Conservation (phyloP, 2,797 vertebrate species). For the Smutsia temminckii region DNA sequence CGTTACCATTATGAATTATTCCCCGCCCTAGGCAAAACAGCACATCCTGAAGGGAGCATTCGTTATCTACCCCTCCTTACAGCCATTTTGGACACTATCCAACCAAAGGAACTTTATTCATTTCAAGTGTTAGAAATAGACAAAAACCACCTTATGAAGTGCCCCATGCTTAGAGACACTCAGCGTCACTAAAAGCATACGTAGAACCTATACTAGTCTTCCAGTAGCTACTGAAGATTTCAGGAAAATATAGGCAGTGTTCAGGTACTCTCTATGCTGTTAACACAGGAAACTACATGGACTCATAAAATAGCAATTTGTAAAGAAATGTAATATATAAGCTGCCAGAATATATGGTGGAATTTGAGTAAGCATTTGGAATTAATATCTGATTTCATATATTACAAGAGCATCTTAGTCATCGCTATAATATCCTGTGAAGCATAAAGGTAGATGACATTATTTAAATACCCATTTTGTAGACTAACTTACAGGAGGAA, state of each 20-base stretch:
- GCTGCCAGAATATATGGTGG: not conserved
- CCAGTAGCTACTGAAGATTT: not conserved
- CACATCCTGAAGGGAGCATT: not conserved
- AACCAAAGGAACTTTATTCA: not conserved
- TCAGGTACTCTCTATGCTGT: not conserved
- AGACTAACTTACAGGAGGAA: not conserved
- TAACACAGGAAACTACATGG: not conserved
- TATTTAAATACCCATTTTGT: slow-evolving; percentile 10
- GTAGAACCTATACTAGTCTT: not conserved
- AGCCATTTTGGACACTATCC: slow-evolving; percentile 1
- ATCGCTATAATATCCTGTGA: not conserved
- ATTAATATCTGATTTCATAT: not conserved
- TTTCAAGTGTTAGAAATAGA: not conserved
- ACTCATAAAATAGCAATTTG: not conserved
- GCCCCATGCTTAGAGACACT: not conserved
- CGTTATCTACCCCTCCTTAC: not conserved
- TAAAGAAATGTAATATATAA: not conserved
- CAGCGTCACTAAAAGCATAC: not conserved
- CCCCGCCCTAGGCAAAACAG: not conserved
- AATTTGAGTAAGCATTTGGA: not conserved
- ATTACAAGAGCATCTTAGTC: not conserved
- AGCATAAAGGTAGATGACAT: not conserved
- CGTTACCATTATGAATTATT: not conserved
- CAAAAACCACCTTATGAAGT: not conserved
- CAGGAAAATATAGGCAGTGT: not conserved